A percentile compares a stretch with the other conserved stretches of the same genome.
Evolutionary conservation across 2,888 invertebrate genomes (phyloP).

Genomic region (Meta bourneti): DNA sequence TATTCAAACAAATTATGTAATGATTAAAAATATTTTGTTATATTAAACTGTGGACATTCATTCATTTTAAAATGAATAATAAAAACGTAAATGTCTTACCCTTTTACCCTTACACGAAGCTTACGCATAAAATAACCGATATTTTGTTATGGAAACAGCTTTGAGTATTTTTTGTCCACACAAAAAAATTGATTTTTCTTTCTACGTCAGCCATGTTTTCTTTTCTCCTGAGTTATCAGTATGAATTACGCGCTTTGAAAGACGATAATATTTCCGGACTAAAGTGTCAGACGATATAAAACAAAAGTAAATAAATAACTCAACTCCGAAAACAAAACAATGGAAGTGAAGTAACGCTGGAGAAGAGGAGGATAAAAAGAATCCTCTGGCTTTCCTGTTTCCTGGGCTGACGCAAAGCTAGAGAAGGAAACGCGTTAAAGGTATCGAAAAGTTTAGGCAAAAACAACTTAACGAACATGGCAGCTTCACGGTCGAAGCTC

Average conservation of each 20-base stretch:
- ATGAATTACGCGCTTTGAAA: conserved; percentile 35
- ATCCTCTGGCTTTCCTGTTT: conserved; percentile 11
- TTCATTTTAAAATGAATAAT: background rate
- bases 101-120: background rate
- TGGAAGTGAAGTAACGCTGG: background rate
- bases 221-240: background rate
- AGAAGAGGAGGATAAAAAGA: conserved; percentile 8
- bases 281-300: conserved; percentile 43
- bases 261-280: conserved; percentile 32
- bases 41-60: too few relatives aligned
- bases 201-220: background rate
- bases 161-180: background rate
- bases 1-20: too few relatives aligned
- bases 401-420: background rate
- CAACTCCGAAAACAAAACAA: conserved; percentile 33
- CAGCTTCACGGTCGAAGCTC: background rate
- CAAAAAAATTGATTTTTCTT: background rate
- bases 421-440: background rate
- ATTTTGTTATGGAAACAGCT: background rate
- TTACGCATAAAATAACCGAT: background rate
- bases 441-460: background rate
- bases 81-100: too few relatives aligned
- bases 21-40: conserved; percentile 26
- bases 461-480: background rate
- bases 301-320: conserved; percentile 49